Evolutionary conservation across 2,797 vertebrate genomes (phyloP).

Genomic region (Eulemur mongoz): DNA sequence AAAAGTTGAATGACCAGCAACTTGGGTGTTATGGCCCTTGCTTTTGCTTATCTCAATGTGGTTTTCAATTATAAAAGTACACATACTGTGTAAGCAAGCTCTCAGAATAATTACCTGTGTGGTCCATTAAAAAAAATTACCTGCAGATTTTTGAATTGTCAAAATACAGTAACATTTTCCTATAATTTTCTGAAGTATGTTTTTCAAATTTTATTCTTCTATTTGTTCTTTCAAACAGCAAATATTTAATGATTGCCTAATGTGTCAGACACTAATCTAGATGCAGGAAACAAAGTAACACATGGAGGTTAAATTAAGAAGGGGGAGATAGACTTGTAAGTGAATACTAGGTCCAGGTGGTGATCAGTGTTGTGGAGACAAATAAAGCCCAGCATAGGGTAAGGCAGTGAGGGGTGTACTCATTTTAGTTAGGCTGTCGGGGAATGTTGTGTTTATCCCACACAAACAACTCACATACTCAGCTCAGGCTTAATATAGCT

Average conservation of each 20-base stretch:
- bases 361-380: neutral
- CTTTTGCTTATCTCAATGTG: neutral
- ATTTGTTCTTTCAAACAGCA: neutral
- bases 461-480: neutral
- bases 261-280: neutral
- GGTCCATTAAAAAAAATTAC: neutral
- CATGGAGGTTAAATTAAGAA: neutral
- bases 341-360: neutral
- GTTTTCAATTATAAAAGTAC: neutral
- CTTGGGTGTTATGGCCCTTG: neutral
- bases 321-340: neutral
- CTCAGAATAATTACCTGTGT: neutral
- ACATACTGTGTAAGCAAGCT: neutral
- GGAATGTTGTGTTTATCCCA: neutral
- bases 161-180: neutral
- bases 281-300: neutral
- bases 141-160: neutral
- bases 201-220: neutral
- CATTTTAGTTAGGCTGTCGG: rapidly evolving
- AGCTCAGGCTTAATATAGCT: neutral
- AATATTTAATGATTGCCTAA: neutral
- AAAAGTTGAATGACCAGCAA: neutral
- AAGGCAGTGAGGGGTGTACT: neutral
- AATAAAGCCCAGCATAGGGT: neutral
- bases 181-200: neutral